Conservation (phyloP, 2,888 invertebrate genomes). For the Syrphus vitripennis region DNA sequence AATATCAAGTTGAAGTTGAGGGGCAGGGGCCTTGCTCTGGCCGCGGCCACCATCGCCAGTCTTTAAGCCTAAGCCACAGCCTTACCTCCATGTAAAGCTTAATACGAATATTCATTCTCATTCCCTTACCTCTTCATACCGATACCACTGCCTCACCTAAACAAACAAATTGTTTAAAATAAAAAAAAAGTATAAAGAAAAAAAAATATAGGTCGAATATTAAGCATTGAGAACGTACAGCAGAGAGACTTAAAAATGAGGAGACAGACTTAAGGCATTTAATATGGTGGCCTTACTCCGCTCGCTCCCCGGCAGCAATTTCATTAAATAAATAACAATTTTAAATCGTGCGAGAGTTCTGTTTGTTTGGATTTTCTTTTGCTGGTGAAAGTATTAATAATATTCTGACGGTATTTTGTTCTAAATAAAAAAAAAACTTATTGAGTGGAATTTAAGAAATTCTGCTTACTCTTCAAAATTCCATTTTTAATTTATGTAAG, state of each 20-base stretch:
- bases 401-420: slow-evolving; percentile 28
- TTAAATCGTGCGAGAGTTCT: slow-evolving; percentile 18
- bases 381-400: slow-evolving; percentile 39
- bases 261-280: neutral
- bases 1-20: slow-evolving; percentile 57
- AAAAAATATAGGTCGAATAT: slow-evolving; percentile 25
- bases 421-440: neutral
- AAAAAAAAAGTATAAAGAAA: neutral
- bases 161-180: slow-evolving; percentile 12
- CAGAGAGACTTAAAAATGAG: neutral
- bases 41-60: no score
- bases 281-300: neutral
- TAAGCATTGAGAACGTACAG: slow-evolving; percentile 9
- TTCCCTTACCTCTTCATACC: neutral
- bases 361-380: slow-evolving; percentile 14
- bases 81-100: neutral
- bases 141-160: slow-evolving; percentile 7
- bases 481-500: neutral
- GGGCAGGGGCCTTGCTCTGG: neutral
- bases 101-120: neutral
- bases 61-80: neutral
- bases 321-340: slow-evolving; percentile 25
- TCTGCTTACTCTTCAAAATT: no score
- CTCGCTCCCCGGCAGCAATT: neutral
- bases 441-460: neutral